Conservation (phyloP, 2,888 invertebrate genomes). For the Netelia inedita region DNA sequence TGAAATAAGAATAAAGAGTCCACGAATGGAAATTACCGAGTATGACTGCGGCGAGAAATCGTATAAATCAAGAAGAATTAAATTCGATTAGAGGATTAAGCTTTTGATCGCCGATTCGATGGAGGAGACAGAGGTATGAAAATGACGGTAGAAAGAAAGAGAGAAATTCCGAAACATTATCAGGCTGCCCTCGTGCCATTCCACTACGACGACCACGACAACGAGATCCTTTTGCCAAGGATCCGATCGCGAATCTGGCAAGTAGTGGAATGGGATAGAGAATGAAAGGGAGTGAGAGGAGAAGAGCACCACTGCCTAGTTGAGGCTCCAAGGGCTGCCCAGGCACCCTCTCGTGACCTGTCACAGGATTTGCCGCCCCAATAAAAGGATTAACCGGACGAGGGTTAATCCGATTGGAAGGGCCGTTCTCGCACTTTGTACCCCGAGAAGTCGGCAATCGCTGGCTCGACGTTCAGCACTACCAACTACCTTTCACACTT, state of each 20-base stretch:
- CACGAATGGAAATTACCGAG: background rate
- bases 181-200: slow-evolving; percentile 45
- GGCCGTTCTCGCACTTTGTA: slow-evolving; percentile 78
- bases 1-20: background rate
- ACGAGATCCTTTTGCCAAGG: slow-evolving; percentile 54
- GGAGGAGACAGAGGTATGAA: background rate
- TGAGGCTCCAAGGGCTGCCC: slow-evolving; percentile 35
- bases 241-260: slow-evolving; percentile 72
- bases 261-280: background rate
- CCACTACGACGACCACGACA: slow-evolving; percentile 36
- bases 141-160: slow-evolving; percentile 35
- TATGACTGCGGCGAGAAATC: slow-evolving; percentile 5
- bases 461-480: slow-evolving; percentile 65
- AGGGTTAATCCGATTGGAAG: slow-evolving; percentile 84
- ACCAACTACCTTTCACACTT: slow-evolving; percentile 55
- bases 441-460: slow-evolving; percentile 54
- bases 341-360: slow-evolving; percentile 80
- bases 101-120: slow-evolving; percentile 36
- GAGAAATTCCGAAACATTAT: slow-evolving; percentile 64
- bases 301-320: slow-evolving; percentile 40
- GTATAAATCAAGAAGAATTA: slow-evolving; percentile 36
- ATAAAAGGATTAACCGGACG: slow-evolving; percentile 84
- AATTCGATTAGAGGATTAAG: slow-evolving; percentile 52
- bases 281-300: slow-evolving; percentile 8
- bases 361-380: slow-evolving; percentile 82